phyloP scores from a whole-genome alignment of 2,113 vertebrate genomes.

The Progne subis region DNA sequence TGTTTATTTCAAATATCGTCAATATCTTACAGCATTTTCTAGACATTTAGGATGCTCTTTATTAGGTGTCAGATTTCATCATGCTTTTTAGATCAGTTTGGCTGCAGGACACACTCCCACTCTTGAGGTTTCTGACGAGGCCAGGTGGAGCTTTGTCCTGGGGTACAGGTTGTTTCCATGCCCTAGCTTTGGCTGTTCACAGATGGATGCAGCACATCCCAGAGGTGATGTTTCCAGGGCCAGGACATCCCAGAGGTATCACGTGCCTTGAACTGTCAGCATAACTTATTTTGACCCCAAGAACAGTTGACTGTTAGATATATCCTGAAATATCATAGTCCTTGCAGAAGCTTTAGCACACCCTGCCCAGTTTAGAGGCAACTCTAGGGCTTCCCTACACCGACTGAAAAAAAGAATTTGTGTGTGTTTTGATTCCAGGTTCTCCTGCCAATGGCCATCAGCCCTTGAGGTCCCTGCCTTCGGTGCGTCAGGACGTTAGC shows the following conservation, averaged over 20 bases:
- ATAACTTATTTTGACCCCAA: neutral
- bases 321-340: neutral
- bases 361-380: neutral
- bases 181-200: neutral
- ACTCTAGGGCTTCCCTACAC: neutral
- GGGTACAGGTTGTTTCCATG: neutral
- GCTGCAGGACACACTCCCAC: neutral
- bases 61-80: neutral
- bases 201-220: neutral
- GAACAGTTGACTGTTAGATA: neutral
- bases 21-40: neutral
- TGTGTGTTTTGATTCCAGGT: conserved; percentile 70
- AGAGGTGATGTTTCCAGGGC: neutral
- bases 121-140: neutral
- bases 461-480: conserved; percentile 87
- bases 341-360: neutral
- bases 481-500: conserved; percentile 93
- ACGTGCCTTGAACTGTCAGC: neutral
- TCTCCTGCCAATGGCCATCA: conserved; percentile 87
- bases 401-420: neutral
- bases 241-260: neutral
- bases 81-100: neutral
- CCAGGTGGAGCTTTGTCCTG: neutral
- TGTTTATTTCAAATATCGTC: neutral
- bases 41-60: neutral